Evolutionary conservation across 1,140 invertebrate genomes (phyloP), one percentile per base, ranked within the genome.

Genomic region (Euura saliciscinereae): DNA sequence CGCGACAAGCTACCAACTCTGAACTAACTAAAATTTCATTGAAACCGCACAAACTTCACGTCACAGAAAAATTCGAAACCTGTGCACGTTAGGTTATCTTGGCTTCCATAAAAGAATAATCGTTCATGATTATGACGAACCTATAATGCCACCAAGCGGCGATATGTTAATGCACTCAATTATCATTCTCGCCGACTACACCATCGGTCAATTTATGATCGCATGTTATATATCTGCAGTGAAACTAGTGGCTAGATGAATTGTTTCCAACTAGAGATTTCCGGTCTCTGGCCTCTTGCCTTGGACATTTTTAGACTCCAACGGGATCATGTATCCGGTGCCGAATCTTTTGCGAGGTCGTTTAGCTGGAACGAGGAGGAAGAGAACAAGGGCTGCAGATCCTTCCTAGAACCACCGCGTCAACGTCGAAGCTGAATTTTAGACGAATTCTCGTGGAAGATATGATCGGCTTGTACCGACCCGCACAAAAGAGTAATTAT

Each of bases 401-500:
- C 44, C 8, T 13, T 59, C 44, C 66, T 65, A 74, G 78, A 78
- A 76, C 72, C 59, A 72, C 77, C 64, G 76, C 75, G 77, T 74
- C 74, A 69, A 6, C 71, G 74, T 73, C 77, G 75, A 77, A 78
- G 59, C 59, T 28, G 28, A 28, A 28, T 28, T 28, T 28, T 1
- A 28, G 0, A 28, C 59, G 28, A 1, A 28, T 28, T 28, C 28
- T 28, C 28, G 28, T 28, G 28, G 28, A 28, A 28, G 28, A 28
- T 28, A 28, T 28, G 28, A 28, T 28, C 28, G 28, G 28, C 28
- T 28, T 28, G 28, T 28, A 28, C 28, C 51, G 3, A 59, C 51
- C 8, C 10, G 51, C 51, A 59, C 51, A 59, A 59, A 59, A 59
- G 51, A 59, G 51, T 59, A 59, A 59, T 59, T 59, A 59, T 59